phyloP scores from a whole-genome alignment of 1,140 invertebrate genomes.

The Papilio dardanus region DNA sequence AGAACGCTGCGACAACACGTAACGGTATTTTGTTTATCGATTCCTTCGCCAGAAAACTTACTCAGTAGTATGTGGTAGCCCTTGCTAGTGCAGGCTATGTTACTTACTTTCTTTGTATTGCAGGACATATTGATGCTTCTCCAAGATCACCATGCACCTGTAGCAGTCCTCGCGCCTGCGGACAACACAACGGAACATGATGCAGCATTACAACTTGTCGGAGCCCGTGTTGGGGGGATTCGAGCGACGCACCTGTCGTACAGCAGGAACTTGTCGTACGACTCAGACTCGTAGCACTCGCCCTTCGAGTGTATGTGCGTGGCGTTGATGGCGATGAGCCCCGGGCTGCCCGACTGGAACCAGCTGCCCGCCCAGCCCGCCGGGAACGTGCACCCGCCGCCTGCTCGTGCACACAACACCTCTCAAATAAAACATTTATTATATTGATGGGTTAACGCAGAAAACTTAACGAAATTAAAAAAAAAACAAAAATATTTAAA shows the following conservation, averaged over 20 bases:
- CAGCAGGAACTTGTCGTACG: conserved; percentile 89
- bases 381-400: conserved; percentile 87
- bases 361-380: conserved; percentile 88
- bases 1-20: conserved; percentile 84
- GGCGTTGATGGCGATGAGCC: conserved; percentile 86
- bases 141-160: conserved; percentile 95
- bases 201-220: not conserved
- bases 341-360: conserved; percentile 89
- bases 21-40: too few species aligned
- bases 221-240: not conserved
- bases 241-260: conserved; percentile 86
- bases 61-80: too few species aligned
- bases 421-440: not conserved
- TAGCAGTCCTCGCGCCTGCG: conserved; percentile 85
- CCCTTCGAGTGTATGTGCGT: conserved; percentile 89
- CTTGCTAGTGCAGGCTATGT: not conserved
- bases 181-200: not conserved
- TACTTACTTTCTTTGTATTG: conserved; percentile 98
- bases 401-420: conserved; percentile 57
- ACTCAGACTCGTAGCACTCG: conserved; percentile 87
- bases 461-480: too few species aligned
- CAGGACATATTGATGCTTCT: conserved; percentile 95
- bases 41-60: too few species aligned
- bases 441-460: too few species aligned
- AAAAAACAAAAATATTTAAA: too few species aligned